Percentiles rank a stretch among this genome's conserved stretches.
Conservation (phyloP, 1,140 invertebrate species). For the Anoplophora glabripennis region DNA sequence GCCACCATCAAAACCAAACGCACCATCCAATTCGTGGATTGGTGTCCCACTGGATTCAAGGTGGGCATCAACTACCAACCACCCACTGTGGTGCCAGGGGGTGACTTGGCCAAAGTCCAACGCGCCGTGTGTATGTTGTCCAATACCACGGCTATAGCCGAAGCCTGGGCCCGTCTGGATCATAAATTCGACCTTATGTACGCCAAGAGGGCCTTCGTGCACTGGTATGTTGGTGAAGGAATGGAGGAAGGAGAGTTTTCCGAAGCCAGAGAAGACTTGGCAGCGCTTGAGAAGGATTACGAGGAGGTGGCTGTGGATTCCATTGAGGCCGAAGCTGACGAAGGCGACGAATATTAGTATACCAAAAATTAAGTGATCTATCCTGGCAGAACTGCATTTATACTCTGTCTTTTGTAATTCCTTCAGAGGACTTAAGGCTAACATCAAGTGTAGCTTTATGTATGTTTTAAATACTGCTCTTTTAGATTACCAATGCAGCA, state of each 20-base stretch:
- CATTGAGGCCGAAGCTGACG: slow-evolving; percentile 68
- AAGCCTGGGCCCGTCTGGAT: slow-evolving; percentile 79
- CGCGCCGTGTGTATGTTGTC: slow-evolving; percentile 83
- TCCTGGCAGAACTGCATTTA: too few species aligned
- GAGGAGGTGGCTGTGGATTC: slow-evolving; percentile 71
- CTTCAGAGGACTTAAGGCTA: too few species aligned
- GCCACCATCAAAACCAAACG: slow-evolving; percentile 87
- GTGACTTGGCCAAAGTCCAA: slow-evolving; percentile 80
- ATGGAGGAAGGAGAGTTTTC: slow-evolving; percentile 86
- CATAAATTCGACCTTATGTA: slow-evolving; percentile 84
- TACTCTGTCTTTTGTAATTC: too few species aligned
- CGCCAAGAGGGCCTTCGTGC: slow-evolving; percentile 80
- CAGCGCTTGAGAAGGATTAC: slow-evolving; percentile 81
- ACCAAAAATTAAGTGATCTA: too few species aligned
- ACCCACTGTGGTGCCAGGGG: slow-evolving; percentile 75
- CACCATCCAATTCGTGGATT: slow-evolving; percentile 79
- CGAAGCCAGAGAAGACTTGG: slow-evolving; percentile 82
- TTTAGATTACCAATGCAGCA: too few species aligned
- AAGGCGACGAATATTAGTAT: slow-evolving; percentile 70
- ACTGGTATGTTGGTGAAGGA: slow-evolving; percentile 84
- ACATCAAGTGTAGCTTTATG: too few species aligned
- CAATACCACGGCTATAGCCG: slow-evolving; percentile 83
- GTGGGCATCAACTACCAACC: slow-evolving; percentile 78
- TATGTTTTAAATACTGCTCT: too few species aligned
- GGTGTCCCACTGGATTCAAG: slow-evolving; percentile 81